Base-by-base conservation (phyloP, 2,113 vertebrate genomes). In the Petrocephalus zakoni region DNA sequence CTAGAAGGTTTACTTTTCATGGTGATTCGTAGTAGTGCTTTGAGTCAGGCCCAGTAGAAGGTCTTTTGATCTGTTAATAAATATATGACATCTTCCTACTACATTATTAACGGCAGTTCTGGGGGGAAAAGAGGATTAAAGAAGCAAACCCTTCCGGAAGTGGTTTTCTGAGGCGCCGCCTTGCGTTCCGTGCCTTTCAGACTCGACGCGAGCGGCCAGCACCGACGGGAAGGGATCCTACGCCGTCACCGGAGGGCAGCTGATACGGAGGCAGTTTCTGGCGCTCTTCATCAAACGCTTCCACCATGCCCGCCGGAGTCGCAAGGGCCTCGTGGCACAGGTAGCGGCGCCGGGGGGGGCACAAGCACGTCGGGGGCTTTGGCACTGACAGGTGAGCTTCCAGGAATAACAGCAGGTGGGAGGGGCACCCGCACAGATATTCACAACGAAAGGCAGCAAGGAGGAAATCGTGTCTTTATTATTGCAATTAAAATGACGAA, bases 311-410 rank as follows among this genome's bases (percentile, higher is more conserved):
- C 96, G 96, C 51, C 93, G 98, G 92, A 99, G 98, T 93, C 94
- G 98, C 89, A 99, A 99, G 90, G 98, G 98, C 85, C 97, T 99
- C 93, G 96, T 99, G 90, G 98, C 98, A 87, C 98, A 99, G 97
- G 98, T 99, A 94, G 96, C 95, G 91, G 68, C 15, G 10, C 5
- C 46, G 22, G 61, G 42, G 6, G 75, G 75, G 46, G 37, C 75
- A 22, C 5, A 2, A 1, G 19, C 17, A 46, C 75, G 42, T 46
- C 15, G 6, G 19, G 37, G 75, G 19, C 75, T 46, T 46, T 37
- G 75, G 75, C 46, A 37, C 9, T 81, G 34, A 81, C 75, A 81
- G 61, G 61, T 68, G 25, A 68, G 61, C 61, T 68, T 68, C 61
- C 61, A 13, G 61, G 25, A 68, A 29, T 46, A 46, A 46, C 13